These are phyloP conservation scores for Sminthopsis crassicaudata DNA, from an alignment of 2,113 vertebrate species.

Conservation along the genomic window DNA sequence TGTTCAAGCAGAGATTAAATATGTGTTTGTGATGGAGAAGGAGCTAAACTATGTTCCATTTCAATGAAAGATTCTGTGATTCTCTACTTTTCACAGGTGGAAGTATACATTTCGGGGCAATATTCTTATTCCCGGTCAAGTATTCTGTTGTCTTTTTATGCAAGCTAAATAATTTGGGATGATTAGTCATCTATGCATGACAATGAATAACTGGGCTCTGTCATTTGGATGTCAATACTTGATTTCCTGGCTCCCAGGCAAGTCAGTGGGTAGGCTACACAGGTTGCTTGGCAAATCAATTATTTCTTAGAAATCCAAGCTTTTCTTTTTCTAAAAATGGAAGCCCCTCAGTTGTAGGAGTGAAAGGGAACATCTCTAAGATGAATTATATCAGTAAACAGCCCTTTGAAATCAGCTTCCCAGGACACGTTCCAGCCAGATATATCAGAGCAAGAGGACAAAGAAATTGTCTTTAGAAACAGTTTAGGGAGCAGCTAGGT, in stretches of 20 bases:
- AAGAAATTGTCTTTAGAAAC: conserved; percentile 40
- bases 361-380: conserved; percentile 14
- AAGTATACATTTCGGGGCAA: background rate
- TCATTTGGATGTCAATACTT: background rate
- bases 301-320: background rate
- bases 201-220: background rate
- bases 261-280: background rate
- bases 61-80: background rate
- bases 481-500: too few species aligned
- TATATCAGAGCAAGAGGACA: conserved; percentile 42
- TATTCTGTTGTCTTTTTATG: background rate
- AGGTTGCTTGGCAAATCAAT: conserved; percentile 10
- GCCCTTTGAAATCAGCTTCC: conserved; percentile 32
- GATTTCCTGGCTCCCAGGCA: background rate
- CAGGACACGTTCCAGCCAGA: conserved; percentile 45
- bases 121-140: too few species aligned
- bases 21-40: background rate
- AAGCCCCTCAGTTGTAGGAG: background rate
- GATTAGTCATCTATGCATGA: background rate
- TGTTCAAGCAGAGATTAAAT: background rate
- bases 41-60: background rate
- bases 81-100: background rate
- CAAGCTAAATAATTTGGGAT: background rate
- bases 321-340: conserved; percentile 6
- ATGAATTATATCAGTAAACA: conserved; percentile 6